A percentile compares a stretch with the other conserved stretches of the same genome.
These are phyloP conservation scores for Andrena flavipes DNA, from an alignment of 2,888 invertebrate genomes.

Conservation along the genomic window DNA sequence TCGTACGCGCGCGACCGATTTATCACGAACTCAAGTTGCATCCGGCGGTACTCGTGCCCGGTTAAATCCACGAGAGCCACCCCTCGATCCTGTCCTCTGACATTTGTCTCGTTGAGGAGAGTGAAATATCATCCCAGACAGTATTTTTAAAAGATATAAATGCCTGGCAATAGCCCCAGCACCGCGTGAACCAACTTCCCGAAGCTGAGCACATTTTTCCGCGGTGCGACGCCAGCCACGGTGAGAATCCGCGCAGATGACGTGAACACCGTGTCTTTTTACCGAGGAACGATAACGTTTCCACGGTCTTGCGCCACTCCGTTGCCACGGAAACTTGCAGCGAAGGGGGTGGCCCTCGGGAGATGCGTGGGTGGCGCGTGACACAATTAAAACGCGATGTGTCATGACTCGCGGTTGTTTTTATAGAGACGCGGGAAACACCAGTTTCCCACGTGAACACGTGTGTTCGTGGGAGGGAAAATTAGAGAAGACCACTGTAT, in stretches of 20 bases:
- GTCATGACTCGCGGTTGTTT: conserved; percentile 16
- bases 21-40: conserved; percentile 37
- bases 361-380: not conserved
- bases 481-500: too few relatives aligned
- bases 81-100: conserved; percentile 22
- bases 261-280: conserved; percentile 17
- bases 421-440: too few relatives aligned
- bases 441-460: too few relatives aligned
- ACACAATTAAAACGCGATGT: conserved; percentile 37
- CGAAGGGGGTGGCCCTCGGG: not conserved
- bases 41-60: conserved; percentile 20
- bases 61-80: conserved; percentile 14
- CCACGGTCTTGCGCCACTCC: not conserved
- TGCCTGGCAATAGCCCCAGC: conserved; percentile 3
- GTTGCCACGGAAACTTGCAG: conserved; percentile 21
- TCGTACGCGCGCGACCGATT: conserved; percentile 10
- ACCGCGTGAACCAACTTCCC: conserved; percentile 17
- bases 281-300: conserved; percentile 1
- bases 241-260: conserved; percentile 40
- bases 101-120: conserved; percentile 24
- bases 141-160: conserved; percentile 43
- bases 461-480: too few relatives aligned
- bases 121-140: conserved; percentile 32
- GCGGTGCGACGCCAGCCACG: not conserved
- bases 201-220: conserved; percentile 7